phyloP scores from a whole-genome alignment of 2,888 invertebrate species.

The Sussaba pulchella region DNA sequence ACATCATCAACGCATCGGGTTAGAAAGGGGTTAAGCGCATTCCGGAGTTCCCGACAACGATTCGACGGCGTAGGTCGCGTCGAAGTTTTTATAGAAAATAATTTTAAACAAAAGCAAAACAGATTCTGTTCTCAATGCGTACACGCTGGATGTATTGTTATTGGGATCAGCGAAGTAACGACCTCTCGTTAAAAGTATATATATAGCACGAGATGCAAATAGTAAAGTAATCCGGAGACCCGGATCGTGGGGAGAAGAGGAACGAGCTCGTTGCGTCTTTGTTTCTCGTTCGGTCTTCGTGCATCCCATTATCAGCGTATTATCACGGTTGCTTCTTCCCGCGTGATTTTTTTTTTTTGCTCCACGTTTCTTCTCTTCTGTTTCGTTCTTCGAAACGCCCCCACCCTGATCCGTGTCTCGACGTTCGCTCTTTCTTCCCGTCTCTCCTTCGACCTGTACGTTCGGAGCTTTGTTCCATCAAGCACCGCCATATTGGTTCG shows the following conservation, averaged over 20 bases:
- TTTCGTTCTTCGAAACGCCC: background rate
- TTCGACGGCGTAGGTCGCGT: background rate
- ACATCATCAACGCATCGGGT: background rate
- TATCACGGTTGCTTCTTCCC: background rate
- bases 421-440: background rate
- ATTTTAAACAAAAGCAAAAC: too few relatives aligned
- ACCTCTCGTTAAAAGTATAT: slow-evolving; percentile 11
- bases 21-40: background rate
- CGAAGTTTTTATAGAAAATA: slow-evolving; percentile 1
- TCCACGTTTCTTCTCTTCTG: background rate
- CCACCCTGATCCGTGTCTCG: too few relatives aligned
- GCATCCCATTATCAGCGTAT: background rate
- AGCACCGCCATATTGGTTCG: background rate
- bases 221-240: background rate
- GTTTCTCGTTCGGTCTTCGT: background rate
- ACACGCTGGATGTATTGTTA: slow-evolving; percentile 6
- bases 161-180: background rate
- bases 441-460: background rate
- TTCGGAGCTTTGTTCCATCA: background rate
- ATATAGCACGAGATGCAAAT: background rate
- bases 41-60: background rate
- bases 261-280: background rate
- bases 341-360: background rate
- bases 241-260: background rate
- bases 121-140: background rate